A percentile compares a stretch with the other conserved stretches of the same genome.
These are phyloP conservation scores for Piezodorus guildinii DNA, from an alignment of 1,140 invertebrate genomes.

Conservation along the genomic window DNA sequence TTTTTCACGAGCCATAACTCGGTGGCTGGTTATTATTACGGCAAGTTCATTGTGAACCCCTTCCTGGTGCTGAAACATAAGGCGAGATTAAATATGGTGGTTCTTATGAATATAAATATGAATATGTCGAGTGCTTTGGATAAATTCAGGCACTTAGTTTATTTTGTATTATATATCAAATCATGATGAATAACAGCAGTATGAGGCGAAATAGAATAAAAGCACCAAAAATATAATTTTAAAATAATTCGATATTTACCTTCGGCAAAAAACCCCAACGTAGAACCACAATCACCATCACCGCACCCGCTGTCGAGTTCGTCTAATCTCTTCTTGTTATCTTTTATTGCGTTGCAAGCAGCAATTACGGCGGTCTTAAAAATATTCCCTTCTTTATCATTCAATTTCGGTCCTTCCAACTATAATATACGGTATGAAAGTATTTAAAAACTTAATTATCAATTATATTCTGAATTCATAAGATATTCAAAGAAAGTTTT, in stretches of 20 bases:
- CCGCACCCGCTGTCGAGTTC: constrained; percentile 60
- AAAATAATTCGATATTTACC: constrained; percentile 32
- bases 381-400: constrained; percentile 32
- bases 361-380: constrained; percentile 38
- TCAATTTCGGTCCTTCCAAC: constrained; percentile 33
- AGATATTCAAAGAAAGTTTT: not conserved
- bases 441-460: not conserved
- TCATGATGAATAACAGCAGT: no score
- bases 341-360: constrained; percentile 41
- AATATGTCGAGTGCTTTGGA: no score
- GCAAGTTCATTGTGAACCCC: no score
- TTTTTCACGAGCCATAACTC: no score
- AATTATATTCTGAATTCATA: not conserved
- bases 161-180: no score
- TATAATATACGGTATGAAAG: not conserved
- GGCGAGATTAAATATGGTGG: no score
- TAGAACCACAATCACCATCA: constrained; percentile 72
- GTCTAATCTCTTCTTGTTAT: constrained; percentile 50
- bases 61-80: no score
- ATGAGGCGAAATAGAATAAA: no score
- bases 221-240: no score
- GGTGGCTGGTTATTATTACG: no score
- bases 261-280: constrained; percentile 49
- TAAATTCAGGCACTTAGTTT: no score
- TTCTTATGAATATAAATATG: no score